Evolutionary conservation across 2,797 vertebrate genomes (phyloP).

Genomic region (Aeoliscus strigatus): DNA sequence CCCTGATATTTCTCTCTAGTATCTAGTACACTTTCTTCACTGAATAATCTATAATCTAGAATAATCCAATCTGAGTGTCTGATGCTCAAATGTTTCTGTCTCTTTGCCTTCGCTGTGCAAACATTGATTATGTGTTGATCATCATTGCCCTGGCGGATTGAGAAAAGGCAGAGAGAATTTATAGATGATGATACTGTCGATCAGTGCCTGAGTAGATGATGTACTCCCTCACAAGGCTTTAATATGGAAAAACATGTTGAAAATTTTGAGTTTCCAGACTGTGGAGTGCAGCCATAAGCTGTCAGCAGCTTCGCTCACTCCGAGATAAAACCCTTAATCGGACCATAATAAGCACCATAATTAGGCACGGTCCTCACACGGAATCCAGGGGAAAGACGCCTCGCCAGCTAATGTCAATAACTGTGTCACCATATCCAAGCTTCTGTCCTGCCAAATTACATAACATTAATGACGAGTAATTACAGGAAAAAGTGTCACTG

Average conservation of each 20-base stretch:
- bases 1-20: slow-evolving; percentile 32
- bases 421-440: slow-evolving; percentile 55
- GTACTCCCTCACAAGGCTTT: slow-evolving; percentile 6
- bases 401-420: slow-evolving; percentile 64
- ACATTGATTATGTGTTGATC: slow-evolving; percentile 8
- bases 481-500: slow-evolving; percentile 66
- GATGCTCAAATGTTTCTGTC: too few species aligned
- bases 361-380: too few species aligned
- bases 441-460: slow-evolving; percentile 66
- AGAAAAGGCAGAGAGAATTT: slow-evolving; percentile 6
- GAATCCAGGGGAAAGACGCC: slow-evolving; percentile 51
- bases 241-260: too few species aligned
- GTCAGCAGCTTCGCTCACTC: too few species aligned
- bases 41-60: too few species aligned
- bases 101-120: too few species aligned
- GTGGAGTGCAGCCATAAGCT: too few species aligned
- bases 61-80: too few species aligned
- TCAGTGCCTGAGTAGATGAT: slow-evolving; percentile 2
- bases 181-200: slow-evolving; percentile 12
- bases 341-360: too few species aligned
- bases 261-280: too few species aligned
- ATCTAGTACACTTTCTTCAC: too few species aligned
- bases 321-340: too few species aligned
- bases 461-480: slow-evolving; percentile 73
- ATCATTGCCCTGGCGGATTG: slow-evolving; percentile 12